Percentiles rank a stretch among this genome's conserved stretches.
Evolutionary conservation across 2,888 invertebrate genomes (phyloP).

Genomic region (Caenorhabditis japonica): DNA sequence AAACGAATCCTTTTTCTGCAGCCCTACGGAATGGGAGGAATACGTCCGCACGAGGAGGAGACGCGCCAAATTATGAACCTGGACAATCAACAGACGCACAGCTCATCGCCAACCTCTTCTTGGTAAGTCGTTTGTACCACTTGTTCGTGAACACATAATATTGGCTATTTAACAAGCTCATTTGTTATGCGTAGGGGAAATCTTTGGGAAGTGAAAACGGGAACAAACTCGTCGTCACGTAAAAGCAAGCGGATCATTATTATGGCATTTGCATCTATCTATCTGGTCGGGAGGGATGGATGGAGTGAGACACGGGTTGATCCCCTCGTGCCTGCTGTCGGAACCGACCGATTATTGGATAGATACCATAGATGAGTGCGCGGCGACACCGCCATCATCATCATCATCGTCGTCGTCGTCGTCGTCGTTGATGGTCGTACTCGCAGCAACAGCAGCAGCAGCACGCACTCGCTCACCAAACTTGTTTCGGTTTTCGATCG

Average conservation of each 20-base stretch:
- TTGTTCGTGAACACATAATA: neutral
- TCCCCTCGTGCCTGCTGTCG: constrained; percentile 1
- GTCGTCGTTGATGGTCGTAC: constrained; percentile 9
- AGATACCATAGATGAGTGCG: no score
- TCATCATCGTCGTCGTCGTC: constrained; percentile 26
- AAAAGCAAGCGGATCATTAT: constrained; percentile 37
- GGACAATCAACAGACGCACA: constrained; percentile 50
- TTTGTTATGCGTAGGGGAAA: neutral
- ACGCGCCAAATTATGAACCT: constrained; percentile 52
- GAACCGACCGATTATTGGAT: no score
- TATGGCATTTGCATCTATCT: constrained; percentile 46
- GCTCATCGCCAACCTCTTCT: constrained; percentile 47
- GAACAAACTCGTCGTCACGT: constrained; percentile 4
- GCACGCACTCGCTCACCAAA: constrained; percentile 35
- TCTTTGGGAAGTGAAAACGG: no score
- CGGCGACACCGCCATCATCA: no score
- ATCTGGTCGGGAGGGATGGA: no score
- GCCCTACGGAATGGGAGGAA: constrained; percentile 42
- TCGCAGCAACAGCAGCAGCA: neutral
- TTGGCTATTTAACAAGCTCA: neutral
- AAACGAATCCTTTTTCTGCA: constrained; percentile 8
- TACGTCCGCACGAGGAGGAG: constrained; percentile 54
- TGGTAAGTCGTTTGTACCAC: constrained; percentile 28
- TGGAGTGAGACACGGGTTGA: neutral
- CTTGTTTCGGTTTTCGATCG: constrained; percentile 49